Percentiles rank a stretch among this genome's conserved stretches.
These are phyloP conservation scores for Acrocyrtus sp. DNA, from an alignment of 2,888 invertebrate species.

Conservation along the genomic window DNA sequence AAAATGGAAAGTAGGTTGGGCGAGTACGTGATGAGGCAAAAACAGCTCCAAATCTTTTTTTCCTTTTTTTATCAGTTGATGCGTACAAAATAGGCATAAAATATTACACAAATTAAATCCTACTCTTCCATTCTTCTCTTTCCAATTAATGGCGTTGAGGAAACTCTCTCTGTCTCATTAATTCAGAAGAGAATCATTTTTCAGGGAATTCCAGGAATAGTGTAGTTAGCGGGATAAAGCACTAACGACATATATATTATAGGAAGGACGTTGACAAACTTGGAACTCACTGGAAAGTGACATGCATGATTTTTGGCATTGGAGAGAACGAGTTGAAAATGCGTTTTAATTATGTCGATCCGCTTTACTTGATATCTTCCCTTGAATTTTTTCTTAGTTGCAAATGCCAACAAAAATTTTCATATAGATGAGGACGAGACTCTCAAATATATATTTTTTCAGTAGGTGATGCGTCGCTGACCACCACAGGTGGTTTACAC, in stretches of 20 bases:
- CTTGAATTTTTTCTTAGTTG: no score
- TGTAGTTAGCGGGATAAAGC: no score
- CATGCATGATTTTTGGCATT: no score
- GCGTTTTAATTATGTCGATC: no score
- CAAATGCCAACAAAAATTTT: no score
- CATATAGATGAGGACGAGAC: no score
- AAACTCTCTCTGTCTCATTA: slow-evolving; percentile 59
- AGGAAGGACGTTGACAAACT: slow-evolving; percentile 56
- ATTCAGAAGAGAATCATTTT: slow-evolving; percentile 59
- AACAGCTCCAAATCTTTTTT: background rate
- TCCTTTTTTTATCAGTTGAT: background rate
- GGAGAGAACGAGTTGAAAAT: no score
- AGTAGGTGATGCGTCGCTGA: background rate
- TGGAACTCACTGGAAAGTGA: slow-evolving; percentile 48
- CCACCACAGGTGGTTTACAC: background rate
- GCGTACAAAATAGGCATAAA: background rate
- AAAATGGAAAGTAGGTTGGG: background rate
- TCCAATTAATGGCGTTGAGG: background rate
- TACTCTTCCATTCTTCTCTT: slow-evolving; percentile 5
- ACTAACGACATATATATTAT: no score
- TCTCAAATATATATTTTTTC: background rate
- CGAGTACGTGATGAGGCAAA: background rate
- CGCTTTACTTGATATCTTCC: no score
- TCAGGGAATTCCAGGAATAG: slow-evolving; percentile 28
- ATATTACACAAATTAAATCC: no score